Conservation (phyloP, 1,140 invertebrate species). For the Papilio helenus region DNA sequence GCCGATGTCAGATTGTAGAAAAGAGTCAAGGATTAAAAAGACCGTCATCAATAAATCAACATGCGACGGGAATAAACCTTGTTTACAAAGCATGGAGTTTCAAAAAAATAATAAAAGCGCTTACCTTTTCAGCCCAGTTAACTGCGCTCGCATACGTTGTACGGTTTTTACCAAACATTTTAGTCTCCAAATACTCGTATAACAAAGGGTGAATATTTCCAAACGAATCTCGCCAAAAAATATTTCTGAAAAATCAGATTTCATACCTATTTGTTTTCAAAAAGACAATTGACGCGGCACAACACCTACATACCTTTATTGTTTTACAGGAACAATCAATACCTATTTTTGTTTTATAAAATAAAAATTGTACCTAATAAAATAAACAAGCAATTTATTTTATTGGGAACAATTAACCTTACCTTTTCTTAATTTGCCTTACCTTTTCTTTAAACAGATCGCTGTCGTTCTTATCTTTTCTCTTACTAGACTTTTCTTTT, state of each 20-base stretch:
- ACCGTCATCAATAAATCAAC: neutral
- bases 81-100: neutral
- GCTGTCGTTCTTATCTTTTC: too few species aligned
- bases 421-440: too few species aligned
- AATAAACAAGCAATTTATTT: too few species aligned
- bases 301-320: neutral
- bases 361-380: neutral
- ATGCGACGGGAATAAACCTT: neutral
- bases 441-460: too few species aligned
- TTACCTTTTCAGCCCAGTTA: neutral
- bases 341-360: neutral
- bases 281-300: neutral
- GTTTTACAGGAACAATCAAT: neutral
- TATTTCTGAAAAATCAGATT: neutral
- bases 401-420: too few species aligned
- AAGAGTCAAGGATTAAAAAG: neutral
- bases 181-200: neutral
- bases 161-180: conserved; percentile 13
- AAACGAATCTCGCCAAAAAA: neutral
- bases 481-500: too few species aligned
- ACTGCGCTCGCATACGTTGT: neutral
- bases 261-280: neutral
- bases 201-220: neutral
- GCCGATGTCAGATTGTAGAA: neutral
- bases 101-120: neutral